Evolutionary conservation across 2,113 vertebrate genomes (phyloP).

Genomic region (Dendropsophus ebraccatus): DNA sequence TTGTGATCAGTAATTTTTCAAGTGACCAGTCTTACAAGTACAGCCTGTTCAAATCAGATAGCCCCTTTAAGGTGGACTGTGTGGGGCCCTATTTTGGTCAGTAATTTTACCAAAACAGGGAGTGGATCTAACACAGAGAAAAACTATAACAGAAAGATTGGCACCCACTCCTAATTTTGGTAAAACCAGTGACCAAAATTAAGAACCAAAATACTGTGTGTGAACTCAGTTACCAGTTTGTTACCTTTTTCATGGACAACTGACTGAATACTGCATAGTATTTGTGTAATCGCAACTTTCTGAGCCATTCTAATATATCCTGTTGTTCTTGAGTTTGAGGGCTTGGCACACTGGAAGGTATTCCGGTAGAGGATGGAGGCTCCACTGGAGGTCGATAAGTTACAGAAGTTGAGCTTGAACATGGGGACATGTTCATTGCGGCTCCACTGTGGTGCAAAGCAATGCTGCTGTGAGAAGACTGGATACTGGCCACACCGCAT

Average conservation of each 20-base stretch:
- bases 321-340: slow-evolving; percentile 86
- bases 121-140: no score
- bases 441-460: slow-evolving; percentile 70
- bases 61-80: no score
- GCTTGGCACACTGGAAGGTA: slow-evolving; percentile 73
- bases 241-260: slow-evolving; percentile 98
- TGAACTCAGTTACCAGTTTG: neutral
- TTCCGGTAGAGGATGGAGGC: slow-evolving; percentile 67
- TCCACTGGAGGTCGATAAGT: slow-evolving; percentile 73
- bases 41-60: no score
- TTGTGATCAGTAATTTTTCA: no score
- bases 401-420: slow-evolving; percentile 68
- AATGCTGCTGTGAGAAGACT: slow-evolving; percentile 80
- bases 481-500: slow-evolving; percentile 92
- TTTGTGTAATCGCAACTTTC: slow-evolving; percentile 95
- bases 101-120: no score
- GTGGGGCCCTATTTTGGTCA: no score
- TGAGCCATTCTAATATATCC: slow-evolving; percentile 94
- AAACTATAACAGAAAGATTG: no score
- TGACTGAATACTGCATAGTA: slow-evolving; percentile 98
- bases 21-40: no score
- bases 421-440: slow-evolving; percentile 69
- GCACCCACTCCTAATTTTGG: no score
- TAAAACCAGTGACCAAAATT: no score
- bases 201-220: no score